These are phyloP conservation scores for Branchellion lobata DNA, from an alignment of 2,888 invertebrate genomes.

Conservation along the genomic window DNA sequence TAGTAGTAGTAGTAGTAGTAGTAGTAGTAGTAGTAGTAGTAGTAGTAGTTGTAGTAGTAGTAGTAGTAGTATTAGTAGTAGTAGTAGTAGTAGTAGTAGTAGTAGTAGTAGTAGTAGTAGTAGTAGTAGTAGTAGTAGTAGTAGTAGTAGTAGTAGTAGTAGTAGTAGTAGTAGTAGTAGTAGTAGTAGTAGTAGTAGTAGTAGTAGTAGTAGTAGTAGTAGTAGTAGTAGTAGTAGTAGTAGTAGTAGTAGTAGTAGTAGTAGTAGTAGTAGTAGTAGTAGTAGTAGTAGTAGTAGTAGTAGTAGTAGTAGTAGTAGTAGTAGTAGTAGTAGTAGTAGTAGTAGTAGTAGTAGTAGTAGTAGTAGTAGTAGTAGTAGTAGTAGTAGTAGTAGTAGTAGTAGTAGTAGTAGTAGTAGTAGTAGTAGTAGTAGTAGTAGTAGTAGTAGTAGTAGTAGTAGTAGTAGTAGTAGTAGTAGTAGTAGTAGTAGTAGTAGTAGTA, in stretches of 20 bases:
- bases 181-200: background rate
- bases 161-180: constrained; percentile 11
- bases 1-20: too few relatives aligned
- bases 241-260: too few relatives aligned
- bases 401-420: constrained; percentile 21
- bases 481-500: constrained; percentile 50
- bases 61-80: constrained; percentile 41
- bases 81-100: constrained; percentile 47
- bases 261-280: too few relatives aligned
- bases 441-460: constrained; percentile 4
- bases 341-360: constrained; percentile 39
- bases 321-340: constrained; percentile 33
- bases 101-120: constrained; percentile 44
- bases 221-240: too few relatives aligned
- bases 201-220: background rate
- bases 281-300: constrained; percentile 33
- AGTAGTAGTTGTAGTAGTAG: too few relatives aligned
- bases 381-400: constrained; percentile 40
- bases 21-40: too few relatives aligned
- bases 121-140: constrained; percentile 36
- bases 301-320: constrained; percentile 42
- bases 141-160: constrained; percentile 28
- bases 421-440: constrained; percentile 14
- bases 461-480: constrained; percentile 48
- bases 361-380: constrained; percentile 43